A percentile compares a stretch with the other conserved stretches of the same genome.
phyloP scores from a whole-genome alignment of 1,140 invertebrate species.

The Drosophila hydei region DNA sequence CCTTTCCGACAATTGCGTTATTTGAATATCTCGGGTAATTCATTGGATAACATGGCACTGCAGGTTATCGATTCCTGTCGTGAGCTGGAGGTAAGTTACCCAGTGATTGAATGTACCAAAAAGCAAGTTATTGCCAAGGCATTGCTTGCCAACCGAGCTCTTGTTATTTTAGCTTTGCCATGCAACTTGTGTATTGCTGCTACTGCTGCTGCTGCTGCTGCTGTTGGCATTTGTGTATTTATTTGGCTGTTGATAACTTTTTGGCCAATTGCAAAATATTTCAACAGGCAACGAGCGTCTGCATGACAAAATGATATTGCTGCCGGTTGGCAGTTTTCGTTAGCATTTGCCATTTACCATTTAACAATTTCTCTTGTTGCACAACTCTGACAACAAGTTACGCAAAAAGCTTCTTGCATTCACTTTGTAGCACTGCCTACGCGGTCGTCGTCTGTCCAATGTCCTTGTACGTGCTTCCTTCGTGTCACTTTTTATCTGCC shows the following conservation, averaged over 20 bases:
- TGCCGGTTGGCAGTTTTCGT: conserved; percentile 55
- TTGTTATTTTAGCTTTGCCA: conserved; percentile 24
- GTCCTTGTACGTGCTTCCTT: conserved; percentile 45
- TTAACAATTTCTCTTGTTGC: conserved; percentile 34
- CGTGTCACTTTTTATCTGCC: conserved; percentile 9
- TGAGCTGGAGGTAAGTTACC: conserved; percentile 77
- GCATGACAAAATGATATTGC: conserved; percentile 22
- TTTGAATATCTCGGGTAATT: conserved; percentile 86
- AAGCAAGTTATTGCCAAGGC: conserved; percentile 11
- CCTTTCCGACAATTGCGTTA: conserved; percentile 85
- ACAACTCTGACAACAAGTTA: conserved; percentile 36
- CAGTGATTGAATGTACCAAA: conserved; percentile 13
- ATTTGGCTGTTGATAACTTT: conserved; percentile 45
- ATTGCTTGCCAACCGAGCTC: conserved; percentile 42
- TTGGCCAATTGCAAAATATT: conserved; percentile 69
- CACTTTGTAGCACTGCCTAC: neutral
- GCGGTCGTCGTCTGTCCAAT: conserved; percentile 7
- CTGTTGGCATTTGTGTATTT: conserved; percentile 30
- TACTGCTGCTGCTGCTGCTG: conserved; percentile 6
- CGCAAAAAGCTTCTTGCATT: conserved; percentile 18
- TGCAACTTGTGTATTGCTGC: neutral
- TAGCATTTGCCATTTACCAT: conserved; percentile 50
- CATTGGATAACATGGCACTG: conserved; percentile 83
- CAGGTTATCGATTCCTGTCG: conserved; percentile 82
- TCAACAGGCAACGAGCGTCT: conserved; percentile 46